phyloP scores from a whole-genome alignment of 2,888 invertebrate species.

The Melanostoma scalare region DNA sequence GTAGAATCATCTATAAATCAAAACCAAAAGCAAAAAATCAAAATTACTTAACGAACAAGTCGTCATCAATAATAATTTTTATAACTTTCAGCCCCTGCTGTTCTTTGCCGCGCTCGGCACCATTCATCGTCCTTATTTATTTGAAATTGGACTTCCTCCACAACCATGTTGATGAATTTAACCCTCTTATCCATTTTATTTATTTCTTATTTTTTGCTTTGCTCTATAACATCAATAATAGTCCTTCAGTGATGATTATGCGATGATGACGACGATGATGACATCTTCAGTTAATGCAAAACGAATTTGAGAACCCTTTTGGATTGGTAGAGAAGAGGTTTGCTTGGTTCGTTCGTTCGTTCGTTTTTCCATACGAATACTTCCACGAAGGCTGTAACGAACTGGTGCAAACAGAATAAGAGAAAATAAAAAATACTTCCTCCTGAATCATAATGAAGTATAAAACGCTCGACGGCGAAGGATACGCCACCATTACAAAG shows the following conservation, averaged over 20 bases:
- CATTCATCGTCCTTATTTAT: conserved; percentile 61
- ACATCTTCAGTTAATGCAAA: conserved; percentile 72
- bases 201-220: conserved; percentile 31
- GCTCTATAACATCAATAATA: conserved; percentile 66
- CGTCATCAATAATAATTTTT: conserved; percentile 17
- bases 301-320: conserved; percentile 72
- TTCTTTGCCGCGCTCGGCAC: background rate
- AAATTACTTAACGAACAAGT: conserved; percentile 11
- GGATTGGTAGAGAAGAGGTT: conserved; percentile 54
- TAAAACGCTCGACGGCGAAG: conserved; percentile 58
- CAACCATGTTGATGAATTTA: conserved; percentile 67
- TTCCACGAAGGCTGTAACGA: conserved; percentile 57
- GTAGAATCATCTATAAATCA: too few relatives aligned
- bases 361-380: conserved; percentile 56
- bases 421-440: conserved; percentile 41
- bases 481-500: conserved; percentile 68
- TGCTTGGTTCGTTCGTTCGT: conserved; percentile 11
- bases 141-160: conserved; percentile 61
- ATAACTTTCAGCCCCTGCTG: conserved; percentile 14
- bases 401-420: conserved; percentile 30
- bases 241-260: conserved; percentile 70
- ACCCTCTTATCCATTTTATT: conserved; percentile 56
- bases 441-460: conserved; percentile 70
- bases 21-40: too few relatives aligned
- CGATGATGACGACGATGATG: conserved; percentile 66